Conservation (phyloP, 2,113 vertebrate species). For the Amblyopsis rosae region DNA sequence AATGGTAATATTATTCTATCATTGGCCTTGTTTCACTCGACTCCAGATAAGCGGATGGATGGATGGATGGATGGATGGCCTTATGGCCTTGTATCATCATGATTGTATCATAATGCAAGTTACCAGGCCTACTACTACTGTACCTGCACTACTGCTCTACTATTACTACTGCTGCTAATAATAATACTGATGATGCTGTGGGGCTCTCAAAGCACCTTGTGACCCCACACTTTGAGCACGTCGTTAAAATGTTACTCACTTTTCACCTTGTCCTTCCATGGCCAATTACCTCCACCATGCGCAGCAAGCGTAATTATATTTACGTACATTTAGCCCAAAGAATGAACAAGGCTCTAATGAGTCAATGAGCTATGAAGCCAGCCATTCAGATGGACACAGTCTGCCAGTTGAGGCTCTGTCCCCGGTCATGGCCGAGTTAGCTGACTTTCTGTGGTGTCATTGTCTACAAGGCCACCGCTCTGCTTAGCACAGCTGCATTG, state of each 20-base stretch:
- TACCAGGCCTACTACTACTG: too few relatives aligned
- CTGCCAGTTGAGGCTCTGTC: constrained; percentile 39
- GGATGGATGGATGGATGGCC: too few relatives aligned
- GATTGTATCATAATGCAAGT: too few relatives aligned
- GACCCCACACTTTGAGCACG: too few relatives aligned
- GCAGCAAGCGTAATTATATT: constrained; percentile 45
- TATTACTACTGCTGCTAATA: constrained; percentile 7
- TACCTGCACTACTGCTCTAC: neutral
- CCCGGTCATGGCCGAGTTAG: constrained; percentile 40
- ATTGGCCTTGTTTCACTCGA: too few relatives aligned
- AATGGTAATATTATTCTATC: too few relatives aligned
- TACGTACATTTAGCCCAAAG: constrained; percentile 47
- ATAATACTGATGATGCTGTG: too few relatives aligned
- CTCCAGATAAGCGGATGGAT: too few relatives aligned
- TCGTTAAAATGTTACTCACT: too few relatives aligned
- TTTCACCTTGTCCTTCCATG: neutral
- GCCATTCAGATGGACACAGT: constrained; percentile 37
- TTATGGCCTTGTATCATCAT: too few relatives aligned
- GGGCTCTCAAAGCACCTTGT: too few relatives aligned
- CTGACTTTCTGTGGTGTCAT: constrained; percentile 58
- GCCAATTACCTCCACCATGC: constrained; percentile 22
- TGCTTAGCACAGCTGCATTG: constrained; percentile 60
- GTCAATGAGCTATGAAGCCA: constrained; percentile 45
- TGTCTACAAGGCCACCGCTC: constrained; percentile 57
- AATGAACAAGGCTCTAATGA: constrained; percentile 35